Conservation (phyloP, 2,888 invertebrate species). For the Luperina nickerlii region DNA sequence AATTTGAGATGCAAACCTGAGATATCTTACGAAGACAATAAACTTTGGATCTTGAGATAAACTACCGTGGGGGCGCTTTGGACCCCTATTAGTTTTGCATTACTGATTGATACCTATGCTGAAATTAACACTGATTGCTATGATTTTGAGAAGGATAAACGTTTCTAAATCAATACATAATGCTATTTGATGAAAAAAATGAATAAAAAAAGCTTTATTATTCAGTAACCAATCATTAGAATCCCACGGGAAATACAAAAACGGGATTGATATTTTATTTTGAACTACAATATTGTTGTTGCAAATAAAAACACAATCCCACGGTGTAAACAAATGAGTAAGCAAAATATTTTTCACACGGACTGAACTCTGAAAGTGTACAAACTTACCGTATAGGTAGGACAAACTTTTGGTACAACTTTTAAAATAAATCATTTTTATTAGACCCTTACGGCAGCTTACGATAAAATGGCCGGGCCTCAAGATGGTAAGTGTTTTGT, state of each 20-base stretch:
- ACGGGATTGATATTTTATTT: neutral
- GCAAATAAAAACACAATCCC: neutral
- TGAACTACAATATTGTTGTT: neutral
- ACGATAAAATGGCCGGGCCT: slow-evolving; percentile 50
- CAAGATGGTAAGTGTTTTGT: slow-evolving; percentile 50
- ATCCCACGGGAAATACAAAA: neutral
- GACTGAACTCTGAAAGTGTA: slow-evolving; percentile 21
- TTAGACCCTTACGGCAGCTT: slow-evolving; percentile 54
- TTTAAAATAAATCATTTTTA: slow-evolving; percentile 66
- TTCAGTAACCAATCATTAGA: neutral
- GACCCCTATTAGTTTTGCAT: slow-evolving; percentile 39
- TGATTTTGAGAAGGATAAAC: neutral
- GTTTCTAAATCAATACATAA: neutral
- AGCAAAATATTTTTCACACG: slow-evolving; percentile 31
- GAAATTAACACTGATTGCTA: neutral
- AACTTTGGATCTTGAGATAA: slow-evolving; percentile 46
- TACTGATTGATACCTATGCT: slow-evolving; percentile 21
- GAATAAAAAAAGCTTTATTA: neutral
- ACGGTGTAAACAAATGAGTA: slow-evolving; percentile 39
- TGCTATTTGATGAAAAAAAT: neutral
- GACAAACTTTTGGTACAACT: slow-evolving; percentile 46
- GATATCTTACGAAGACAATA: slow-evolving; percentile 62
- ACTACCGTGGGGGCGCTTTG: slow-evolving; percentile 25
- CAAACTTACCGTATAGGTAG: slow-evolving; percentile 44
- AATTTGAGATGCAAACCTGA: slow-evolving; percentile 65